Evolutionary conservation across 2,797 vertebrate species (phyloP), one percentile per base, ranked within the genome.

Genomic region (Gallinago nigripennis): DNA sequence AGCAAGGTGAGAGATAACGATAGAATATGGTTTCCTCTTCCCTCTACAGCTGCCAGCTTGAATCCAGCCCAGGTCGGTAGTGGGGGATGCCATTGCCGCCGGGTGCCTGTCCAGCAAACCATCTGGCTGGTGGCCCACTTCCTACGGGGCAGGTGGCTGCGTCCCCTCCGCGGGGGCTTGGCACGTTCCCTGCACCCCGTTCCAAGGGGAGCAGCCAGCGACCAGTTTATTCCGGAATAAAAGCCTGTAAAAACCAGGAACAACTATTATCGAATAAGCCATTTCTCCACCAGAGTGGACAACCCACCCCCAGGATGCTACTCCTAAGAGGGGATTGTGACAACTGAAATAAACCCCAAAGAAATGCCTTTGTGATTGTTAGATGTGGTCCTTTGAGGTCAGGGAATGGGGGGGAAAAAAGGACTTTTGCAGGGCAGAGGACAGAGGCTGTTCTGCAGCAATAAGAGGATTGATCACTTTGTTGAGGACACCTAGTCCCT

Each of bases 21-120:
- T 82, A 94, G 61, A 90, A 69, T 90, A 95, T 77, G 90, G 92
- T 95, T 97, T 97, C 95, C 94, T 95, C 88, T 95, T 95, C 94
- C 86, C 63, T 60, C 92, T 90, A 53, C 75, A 75, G 90, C 88
- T 96, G 96, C 93, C 92, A 84, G 92, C 68, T 90, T 86, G 93
- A 90, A 79, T 84, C 31, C 95, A 93, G 90, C 95, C 92, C 94
- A 94, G 93, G 83, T 95, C 81, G 1, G 92, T 24, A 14, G 80
- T 70, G 88, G 77, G 92, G 88, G 85, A 86, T 2, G 2, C 66
- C 2, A 53, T 8, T 90, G 77, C 87, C 8, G 28, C 90, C 18
- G 80, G 82, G 63, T 89, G 92, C 79, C 85, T 95, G 86, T 90
- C 88, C 92, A 64, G 71, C 72, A 77, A 68, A 64, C 48, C 1